A percentile compares a stretch with the other conserved stretches of the same genome.
These are phyloP conservation scores for Tenthredo scrophulariae DNA, from an alignment of 2,888 invertebrate species.

Conservation along the genomic window DNA sequence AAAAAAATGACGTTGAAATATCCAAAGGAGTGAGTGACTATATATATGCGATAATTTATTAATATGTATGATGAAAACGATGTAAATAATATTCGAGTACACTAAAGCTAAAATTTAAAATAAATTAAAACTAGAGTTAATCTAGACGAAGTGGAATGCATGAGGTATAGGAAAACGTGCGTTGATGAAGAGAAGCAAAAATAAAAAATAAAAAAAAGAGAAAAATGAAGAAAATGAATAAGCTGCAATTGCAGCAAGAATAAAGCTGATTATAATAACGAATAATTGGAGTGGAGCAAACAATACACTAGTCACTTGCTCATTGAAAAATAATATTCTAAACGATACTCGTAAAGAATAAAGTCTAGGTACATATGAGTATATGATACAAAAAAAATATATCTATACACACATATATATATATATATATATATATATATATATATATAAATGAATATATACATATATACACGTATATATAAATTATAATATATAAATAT, in stretches of 20 bases:
- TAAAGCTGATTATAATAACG: not conserved
- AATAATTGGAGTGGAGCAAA: slow-evolving; percentile 49
- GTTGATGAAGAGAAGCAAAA: not conserved
- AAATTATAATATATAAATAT: slow-evolving; percentile 37
- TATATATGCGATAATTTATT: not conserved
- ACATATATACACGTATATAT: not conserved
- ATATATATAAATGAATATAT: slow-evolving; percentile 58
- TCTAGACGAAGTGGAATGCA: slow-evolving; percentile 25
- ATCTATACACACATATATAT: not conserved
- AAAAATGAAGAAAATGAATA: not conserved
- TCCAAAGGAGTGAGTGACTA: slow-evolving; percentile 28
- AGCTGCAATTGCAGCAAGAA: not conserved
- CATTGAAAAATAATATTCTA: slow-evolving; percentile 73
- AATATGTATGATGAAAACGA: slow-evolving; percentile 8
- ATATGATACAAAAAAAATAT: slow-evolving; percentile 63
- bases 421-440: slow-evolving; percentile 41
- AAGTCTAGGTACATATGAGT: slow-evolving; percentile 65
- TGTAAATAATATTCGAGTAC: slow-evolving; percentile 46
- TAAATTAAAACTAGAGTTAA: slow-evolving; percentile 17
- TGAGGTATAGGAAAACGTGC: not conserved
- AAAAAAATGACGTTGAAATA: slow-evolving; percentile 34
- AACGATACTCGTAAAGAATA: slow-evolving; percentile 68
- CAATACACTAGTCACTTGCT: slow-evolving; percentile 69
- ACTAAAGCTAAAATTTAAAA: slow-evolving; percentile 33
- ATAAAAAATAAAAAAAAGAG: not conserved